These are phyloP conservation scores for Eremophila alpestris DNA, from an alignment of 2,797 vertebrate genomes.

Conservation along the genomic window DNA sequence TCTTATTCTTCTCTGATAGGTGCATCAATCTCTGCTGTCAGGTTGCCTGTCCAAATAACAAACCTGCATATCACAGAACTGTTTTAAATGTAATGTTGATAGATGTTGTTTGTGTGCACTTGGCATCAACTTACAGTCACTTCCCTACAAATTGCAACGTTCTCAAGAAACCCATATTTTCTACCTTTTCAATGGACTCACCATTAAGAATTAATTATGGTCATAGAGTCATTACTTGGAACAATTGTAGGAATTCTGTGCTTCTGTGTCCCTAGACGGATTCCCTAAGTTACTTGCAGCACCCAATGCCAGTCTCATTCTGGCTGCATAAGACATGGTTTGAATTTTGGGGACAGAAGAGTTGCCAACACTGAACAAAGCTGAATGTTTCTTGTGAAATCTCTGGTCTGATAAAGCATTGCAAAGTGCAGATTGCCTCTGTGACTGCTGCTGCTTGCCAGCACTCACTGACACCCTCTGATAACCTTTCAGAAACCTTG, in stretches of 20 bases:
- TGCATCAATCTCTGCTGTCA: slow-evolving; percentile 70
- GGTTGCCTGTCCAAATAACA: slow-evolving; percentile 48
- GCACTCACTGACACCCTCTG: accelerated
- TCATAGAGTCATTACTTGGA: not conserved
- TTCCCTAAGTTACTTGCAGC: not conserved
- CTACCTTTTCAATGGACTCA: not conserved
- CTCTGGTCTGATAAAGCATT: not conserved
- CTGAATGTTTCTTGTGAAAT: not conserved
- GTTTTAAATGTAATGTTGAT: slow-evolving; percentile 69
- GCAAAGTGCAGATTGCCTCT: not conserved
- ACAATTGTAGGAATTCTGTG: not conserved
- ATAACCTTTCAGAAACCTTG: not conserved
- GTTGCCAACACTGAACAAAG: not conserved
- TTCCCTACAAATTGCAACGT: not conserved
- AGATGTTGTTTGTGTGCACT: slow-evolving; percentile 60
- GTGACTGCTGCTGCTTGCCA: not conserved
- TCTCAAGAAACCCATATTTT: not conserved
- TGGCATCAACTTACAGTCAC: slow-evolving; percentile 39
- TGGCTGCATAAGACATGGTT: not conserved
- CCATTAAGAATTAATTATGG: not conserved
- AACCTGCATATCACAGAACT: slow-evolving; percentile 66
- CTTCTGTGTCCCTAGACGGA: not conserved
- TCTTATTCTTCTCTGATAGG: slow-evolving; percentile 60
- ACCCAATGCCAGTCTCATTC: not conserved
- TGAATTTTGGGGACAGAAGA: not conserved